Evolutionary conservation across 1,140 invertebrate genomes (phyloP).

Genomic region (Drosophila tropicalis): DNA sequence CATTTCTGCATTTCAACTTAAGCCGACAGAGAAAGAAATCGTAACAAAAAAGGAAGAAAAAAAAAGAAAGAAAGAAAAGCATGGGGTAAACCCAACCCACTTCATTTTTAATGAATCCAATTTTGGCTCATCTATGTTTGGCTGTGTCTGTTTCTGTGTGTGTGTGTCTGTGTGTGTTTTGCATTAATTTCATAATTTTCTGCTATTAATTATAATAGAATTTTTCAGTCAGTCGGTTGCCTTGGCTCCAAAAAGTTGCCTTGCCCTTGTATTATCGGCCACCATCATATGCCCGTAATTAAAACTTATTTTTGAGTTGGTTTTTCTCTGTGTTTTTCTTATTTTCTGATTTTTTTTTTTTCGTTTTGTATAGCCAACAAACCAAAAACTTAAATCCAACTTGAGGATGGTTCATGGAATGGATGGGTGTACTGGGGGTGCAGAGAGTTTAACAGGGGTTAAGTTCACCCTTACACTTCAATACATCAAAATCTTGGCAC

Average conservation of each 20-base stretch:
- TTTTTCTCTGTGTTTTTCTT: background rate
- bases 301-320: conserved; percentile 76
- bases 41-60: background rate
- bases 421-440: background rate
- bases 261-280: conserved; percentile 63
- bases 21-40: conserved; percentile 17
- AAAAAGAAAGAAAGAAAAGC: background rate
- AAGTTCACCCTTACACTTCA: conserved; percentile 61
- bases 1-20: conserved; percentile 21
- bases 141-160: conserved; percentile 41
- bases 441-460: conserved; percentile 6
- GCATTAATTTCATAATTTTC: conserved; percentile 81
- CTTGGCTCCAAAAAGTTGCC: conserved; percentile 69
- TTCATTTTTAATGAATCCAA: conserved; percentile 82
- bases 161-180: conserved; percentile 54
- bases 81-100: conserved; percentile 48
- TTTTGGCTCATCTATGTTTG: conserved; percentile 50
- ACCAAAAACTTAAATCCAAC: conserved; percentile 73
- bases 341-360: background rate
- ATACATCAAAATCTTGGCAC: conserved; percentile 75
- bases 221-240: conserved; percentile 79
- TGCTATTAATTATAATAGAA: conserved; percentile 81
- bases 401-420: background rate
- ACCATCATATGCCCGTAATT: conserved; percentile 81
- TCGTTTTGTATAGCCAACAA: conserved; percentile 72